Evolutionary conservation across 37 sponge, comb jelly and placozoan species (phyloP).

Genomic region (Beroe forskalii): DNA sequence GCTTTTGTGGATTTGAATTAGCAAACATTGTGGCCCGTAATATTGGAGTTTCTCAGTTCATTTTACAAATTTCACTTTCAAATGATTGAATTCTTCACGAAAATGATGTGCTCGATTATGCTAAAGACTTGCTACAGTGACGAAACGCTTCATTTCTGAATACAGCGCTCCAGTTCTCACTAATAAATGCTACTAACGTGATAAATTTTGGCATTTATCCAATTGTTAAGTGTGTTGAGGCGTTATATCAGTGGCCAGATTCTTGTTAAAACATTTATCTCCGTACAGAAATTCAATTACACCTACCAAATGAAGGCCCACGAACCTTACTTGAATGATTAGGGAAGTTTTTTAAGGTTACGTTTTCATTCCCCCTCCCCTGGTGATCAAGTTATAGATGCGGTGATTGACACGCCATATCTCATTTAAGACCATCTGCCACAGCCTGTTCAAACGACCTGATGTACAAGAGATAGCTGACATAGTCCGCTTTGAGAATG

Average conservation of each 20-base stretch:
- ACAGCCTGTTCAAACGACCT: constrained; percentile 52
- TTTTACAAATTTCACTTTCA: not conserved
- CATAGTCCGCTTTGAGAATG: constrained; percentile 59
- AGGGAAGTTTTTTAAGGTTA: not conserved
- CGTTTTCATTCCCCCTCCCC: too few species aligned
- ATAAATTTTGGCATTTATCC: not conserved
- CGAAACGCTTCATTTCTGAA: too few species aligned
- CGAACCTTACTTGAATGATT: too few species aligned
- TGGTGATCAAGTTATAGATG: too few species aligned
- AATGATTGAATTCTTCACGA: not conserved
- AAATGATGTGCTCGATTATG: not conserved
- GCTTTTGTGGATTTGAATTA: too few species aligned
- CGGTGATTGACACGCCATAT: not conserved
- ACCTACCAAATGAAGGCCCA: too few species aligned
- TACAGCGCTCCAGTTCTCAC: too few species aligned
- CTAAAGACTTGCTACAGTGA: too few species aligned
- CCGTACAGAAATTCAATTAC: too few species aligned
- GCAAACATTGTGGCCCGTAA: not conserved
- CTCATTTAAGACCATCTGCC: constrained; percentile 42
- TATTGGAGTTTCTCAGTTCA: not conserved
- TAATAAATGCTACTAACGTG: not conserved
- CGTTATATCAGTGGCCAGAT: too few species aligned
- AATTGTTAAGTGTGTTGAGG: too few species aligned
- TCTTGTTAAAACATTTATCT: too few species aligned
- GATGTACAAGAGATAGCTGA: constrained; percentile 60